Base-by-base conservation (phyloP, 2,888 invertebrate genomes). In the Hybos culiciformis region DNA sequence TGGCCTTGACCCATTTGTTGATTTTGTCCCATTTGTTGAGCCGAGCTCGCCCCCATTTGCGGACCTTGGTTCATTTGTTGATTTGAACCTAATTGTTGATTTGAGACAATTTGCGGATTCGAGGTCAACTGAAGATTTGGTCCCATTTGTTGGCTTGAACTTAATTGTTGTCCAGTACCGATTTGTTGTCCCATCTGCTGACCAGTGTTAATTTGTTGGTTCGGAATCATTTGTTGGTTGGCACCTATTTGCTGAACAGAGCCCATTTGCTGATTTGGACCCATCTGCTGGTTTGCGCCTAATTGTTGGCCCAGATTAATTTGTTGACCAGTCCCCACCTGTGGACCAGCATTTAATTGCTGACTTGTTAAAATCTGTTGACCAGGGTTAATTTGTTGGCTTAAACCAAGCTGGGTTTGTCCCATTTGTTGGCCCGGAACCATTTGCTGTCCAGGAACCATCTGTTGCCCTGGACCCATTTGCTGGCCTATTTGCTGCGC, bases 121-220 rank as follows among this genome's bases (percentile, higher is more conserved):
- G 57, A 56, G 31, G 54, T 53, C 53, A 60, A 53, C 14, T 58
- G 53, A n/a, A n/a, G n/a, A 49, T 59, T 61, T 54, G 62, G 59
- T 21, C 56, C 54, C 58, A 60, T 57, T 4, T 65, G 59, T 48
- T 64, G 56, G 21, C 57, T 56, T 39, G 56, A n/a, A n/a, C n/a
- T 58, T 52, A 59, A 59, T 7, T 59, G 46, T 46, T 55, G 58
- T 53, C 62, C 61, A 0, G 58, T 54, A 2, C 56, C 59, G 4
- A 50, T 51, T 49, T 53, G 56, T 51, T 54, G 49, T n/a, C n/a
- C n/a, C n/a, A n/a, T n/a, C n/a, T n/a, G n/a, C n/a, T 39, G 17
- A 39, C 40, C 21, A 51, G 47, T 48, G 45, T 50, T 56, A 49
- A 56, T 56, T 46, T 60, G 54, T 49, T 59, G 62, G 41, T 57